Conservation (phyloP, 2,888 invertebrate genomes). For the Rhagium mordax region DNA sequence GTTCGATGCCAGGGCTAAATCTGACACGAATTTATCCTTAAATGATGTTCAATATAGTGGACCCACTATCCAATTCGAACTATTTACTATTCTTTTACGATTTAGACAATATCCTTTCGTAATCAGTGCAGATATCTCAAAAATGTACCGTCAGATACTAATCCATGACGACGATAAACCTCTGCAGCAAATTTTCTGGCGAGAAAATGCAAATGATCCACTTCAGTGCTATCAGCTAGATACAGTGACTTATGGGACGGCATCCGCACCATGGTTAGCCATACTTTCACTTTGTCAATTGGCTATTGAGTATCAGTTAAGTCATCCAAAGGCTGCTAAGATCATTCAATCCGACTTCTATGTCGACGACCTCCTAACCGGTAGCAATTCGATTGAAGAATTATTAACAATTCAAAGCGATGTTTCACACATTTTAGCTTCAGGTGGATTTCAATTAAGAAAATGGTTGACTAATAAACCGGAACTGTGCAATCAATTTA, state of each 20-base stretch:
- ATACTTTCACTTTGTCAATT: not conserved
- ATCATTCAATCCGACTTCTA: too few relatives aligned
- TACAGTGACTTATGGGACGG: too few relatives aligned
- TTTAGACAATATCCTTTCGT: conserved; percentile 32
- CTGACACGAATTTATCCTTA: conserved; percentile 40
- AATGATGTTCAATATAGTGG: conserved; percentile 47
- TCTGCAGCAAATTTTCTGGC: conserved; percentile 42
- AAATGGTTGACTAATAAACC: conserved; percentile 27
- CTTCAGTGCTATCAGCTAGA: conserved; percentile 23
- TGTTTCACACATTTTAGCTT: conserved; percentile 12
- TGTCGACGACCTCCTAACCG: too few relatives aligned
- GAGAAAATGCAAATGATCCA: conserved; percentile 1
- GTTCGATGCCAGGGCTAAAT: conserved; percentile 49
- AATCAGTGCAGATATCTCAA: conserved; percentile 39
- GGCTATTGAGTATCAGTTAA: not conserved
- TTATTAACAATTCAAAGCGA: conserved; percentile 23
- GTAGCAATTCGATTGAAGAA: too few relatives aligned
- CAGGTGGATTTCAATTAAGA: conserved; percentile 33
- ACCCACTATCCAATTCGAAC: conserved; percentile 40
- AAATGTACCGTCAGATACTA: conserved; percentile 44
- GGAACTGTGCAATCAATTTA: conserved; percentile 13
- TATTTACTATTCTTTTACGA: conserved; percentile 44
- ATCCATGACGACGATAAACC: conserved; percentile 9
- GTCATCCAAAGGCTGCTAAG: too few relatives aligned
- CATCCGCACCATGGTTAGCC: not conserved